Conservation (phyloP, 2,113 vertebrate species). For the Amia ocellicauda region DNA sequence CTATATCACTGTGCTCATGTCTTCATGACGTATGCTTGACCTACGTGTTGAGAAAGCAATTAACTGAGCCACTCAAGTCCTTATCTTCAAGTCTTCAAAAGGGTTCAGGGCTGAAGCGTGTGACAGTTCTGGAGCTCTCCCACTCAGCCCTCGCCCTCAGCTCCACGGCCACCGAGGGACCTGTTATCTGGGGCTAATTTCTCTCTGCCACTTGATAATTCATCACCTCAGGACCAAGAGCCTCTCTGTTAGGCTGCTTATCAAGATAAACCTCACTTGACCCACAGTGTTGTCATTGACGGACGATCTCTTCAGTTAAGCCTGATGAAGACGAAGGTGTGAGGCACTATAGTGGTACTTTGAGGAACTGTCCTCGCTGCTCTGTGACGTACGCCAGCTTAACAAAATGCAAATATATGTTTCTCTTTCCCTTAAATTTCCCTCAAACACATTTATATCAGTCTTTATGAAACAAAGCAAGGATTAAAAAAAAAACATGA, state of each 20-base stretch:
- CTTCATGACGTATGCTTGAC: neutral
- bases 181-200: slow-evolving; percentile 27
- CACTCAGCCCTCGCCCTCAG: neutral
- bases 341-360: too few species aligned
- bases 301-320: slow-evolving; percentile 20
- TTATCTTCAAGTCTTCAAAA: neutral
- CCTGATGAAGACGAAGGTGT: slow-evolving; percentile 26
- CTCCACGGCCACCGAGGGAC: neutral
- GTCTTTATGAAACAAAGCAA: too few species aligned
- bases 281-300: slow-evolving; percentile 30
- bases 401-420: too few species aligned
- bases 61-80: neutral
- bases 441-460: too few species aligned
- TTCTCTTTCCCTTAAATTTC: too few species aligned
- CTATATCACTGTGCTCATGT: neutral
- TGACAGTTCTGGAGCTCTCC: neutral
- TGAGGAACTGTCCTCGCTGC: too few species aligned
- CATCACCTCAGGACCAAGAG: slow-evolving; percentile 22
- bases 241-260: slow-evolving; percentile 25
- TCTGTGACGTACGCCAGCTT: too few species aligned
- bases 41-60: neutral
- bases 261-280: slow-evolving; percentile 33
- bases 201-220: slow-evolving; percentile 24
- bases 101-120: neutral
- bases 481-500: too few species aligned